phyloP scores from a whole-genome alignment of 2,888 invertebrate genomes.

The Odontothrips loti region DNA sequence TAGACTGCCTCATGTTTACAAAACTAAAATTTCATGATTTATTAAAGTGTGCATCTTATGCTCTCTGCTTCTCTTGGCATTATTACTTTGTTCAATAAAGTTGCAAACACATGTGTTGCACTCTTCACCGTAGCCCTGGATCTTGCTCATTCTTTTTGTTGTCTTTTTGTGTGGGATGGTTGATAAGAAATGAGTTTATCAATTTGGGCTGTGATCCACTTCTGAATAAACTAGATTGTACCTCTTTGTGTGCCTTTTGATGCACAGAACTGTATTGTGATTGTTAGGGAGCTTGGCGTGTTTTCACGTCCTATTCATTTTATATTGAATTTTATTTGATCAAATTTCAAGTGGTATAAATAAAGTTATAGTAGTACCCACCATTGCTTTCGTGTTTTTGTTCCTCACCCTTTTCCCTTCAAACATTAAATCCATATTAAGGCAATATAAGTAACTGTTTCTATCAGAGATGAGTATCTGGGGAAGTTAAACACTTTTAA shows the following conservation, averaged over 20 bases:
- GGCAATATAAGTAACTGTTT: not conserved
- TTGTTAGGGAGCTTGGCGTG: not conserved
- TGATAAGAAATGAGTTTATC: slow-evolving; percentile 1
- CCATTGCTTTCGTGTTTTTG: not conserved
- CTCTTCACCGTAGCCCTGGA: not conserved
- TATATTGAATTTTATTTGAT: not conserved
- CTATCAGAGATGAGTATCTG: too few relatives aligned
- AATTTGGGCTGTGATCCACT: slow-evolving; percentile 18
- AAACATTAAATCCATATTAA: too few relatives aligned
- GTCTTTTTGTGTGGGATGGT: not conserved
- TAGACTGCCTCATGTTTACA: not conserved
- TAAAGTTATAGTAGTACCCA: not conserved
- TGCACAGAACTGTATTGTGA: not conserved
- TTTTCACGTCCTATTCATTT: not conserved
- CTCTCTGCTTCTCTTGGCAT: too few relatives aligned
- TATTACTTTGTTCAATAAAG: not conserved
- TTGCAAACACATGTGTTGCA: not conserved
- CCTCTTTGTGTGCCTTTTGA: slow-evolving; percentile 2
- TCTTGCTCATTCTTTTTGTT: not conserved
- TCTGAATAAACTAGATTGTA: not conserved
- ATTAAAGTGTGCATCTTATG: too few relatives aligned
- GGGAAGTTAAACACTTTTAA: too few relatives aligned
- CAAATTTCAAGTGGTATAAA: not conserved
- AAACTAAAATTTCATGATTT: not conserved
- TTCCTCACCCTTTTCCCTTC: not conserved